These are phyloP conservation scores for Phrynocephalus forsythii DNA, from an alignment of 2,797 vertebrate species.

Conservation along the genomic window DNA sequence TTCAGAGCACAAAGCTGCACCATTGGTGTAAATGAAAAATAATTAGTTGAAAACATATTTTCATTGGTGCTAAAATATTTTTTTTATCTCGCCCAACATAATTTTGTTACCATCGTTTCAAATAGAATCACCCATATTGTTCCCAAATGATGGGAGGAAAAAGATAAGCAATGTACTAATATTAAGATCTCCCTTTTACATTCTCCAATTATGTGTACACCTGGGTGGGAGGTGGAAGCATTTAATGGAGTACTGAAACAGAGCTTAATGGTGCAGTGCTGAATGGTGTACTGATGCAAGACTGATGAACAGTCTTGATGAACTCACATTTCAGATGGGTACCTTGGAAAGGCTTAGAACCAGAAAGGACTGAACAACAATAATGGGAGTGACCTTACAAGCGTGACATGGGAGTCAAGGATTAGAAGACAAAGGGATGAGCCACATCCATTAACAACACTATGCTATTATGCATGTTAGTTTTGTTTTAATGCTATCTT, in stretches of 20 bases:
- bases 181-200: not conserved
- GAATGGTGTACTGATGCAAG: slow-evolving; percentile 18
- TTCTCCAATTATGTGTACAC: not conserved
- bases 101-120: not conserved
- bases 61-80: too few species aligned
- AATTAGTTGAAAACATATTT: not conserved
- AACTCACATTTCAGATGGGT: too few species aligned
- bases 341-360: slow-evolving; percentile 7
- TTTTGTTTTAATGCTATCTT: not conserved
- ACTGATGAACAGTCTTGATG: not conserved
- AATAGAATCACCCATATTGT: not conserved
- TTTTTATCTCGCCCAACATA: not conserved
- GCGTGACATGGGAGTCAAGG: not conserved
- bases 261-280: slow-evolving; percentile 18
- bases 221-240: not conserved
- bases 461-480: not conserved
- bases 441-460: not conserved
- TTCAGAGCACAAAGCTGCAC: not conserved
- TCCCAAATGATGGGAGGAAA: not conserved
- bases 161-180: not conserved
- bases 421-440: slow-evolving; percentile 20
- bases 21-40: not conserved
- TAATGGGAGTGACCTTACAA: slow-evolving; percentile 23
- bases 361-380: slow-evolving; percentile 5
- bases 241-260: not conserved